Evolutionary conservation across 37 sponge, comb jelly and placozoan genomes (phyloP), one percentile per base, ranked within the genome.

Genomic region (Theonella swinhoei): DNA sequence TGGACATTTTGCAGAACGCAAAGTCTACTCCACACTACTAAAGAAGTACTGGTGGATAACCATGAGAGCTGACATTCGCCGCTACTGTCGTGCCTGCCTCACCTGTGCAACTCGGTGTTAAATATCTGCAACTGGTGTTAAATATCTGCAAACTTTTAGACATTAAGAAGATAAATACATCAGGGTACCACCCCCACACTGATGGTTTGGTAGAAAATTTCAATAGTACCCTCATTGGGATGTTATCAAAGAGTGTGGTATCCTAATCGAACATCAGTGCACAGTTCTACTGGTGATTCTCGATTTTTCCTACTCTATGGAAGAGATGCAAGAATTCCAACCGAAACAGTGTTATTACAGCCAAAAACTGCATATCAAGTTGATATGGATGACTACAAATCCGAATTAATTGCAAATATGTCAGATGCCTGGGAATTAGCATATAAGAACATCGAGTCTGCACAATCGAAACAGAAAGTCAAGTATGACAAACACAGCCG

Each of bases 171-270:
- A 74, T 87, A 4, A 88, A 88, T 59, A 88, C 89, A 74, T 76
- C 90, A 25, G 80, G 77, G 4, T 89, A 89, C 32, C n/a, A n/a
- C n/a, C n/a, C n/a, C n/a, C n/a, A n/a, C n/a, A n/a, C n/a, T n/a
- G n/a, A n/a, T n/a, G n/a, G 90, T 1, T 42, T 87, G 36, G 87
- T 87, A n/a, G 80, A 87, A 69, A 65, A 71, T 39, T 86, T 86
- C 47, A 86, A 86, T 41, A n/a, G 39, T 25, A 83, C 84, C 29
- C 64, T 88, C 8, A 63, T 63, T 36, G 60, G 37, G 39, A 83
- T 88, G 72, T 11, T 83, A 29, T 4, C 83, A 2, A 88, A 88
- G 33, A n/a, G n/a, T 72, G 39, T 72, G 9, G 39, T 72, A 39
- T 72, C 42, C 73, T 24, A 39, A 72, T 72, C 66, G 79, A 9